phyloP scores from a whole-genome alignment of 2,797 vertebrate genomes.

The Acropternis orthonyx region DNA sequence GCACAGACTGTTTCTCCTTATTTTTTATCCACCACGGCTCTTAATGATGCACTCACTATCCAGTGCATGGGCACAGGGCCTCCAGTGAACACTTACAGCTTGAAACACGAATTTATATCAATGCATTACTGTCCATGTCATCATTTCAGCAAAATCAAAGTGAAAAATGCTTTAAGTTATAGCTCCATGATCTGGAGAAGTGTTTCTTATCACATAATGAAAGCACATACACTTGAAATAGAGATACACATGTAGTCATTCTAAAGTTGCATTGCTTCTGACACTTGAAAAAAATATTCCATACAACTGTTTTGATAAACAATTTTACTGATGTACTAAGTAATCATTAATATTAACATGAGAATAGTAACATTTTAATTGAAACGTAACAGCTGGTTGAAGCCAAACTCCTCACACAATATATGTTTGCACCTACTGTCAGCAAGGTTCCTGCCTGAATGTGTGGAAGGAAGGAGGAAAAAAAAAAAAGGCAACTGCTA shows the following conservation, averaged over 20 bases:
- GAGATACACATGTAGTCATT: rapidly evolving
- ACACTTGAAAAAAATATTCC: not conserved
- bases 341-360: not conserved
- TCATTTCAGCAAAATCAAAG: not conserved
- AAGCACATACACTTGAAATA: not conserved
- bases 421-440: not conserved
- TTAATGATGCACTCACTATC: not conserved
- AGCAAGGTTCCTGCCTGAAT: not conserved
- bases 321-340: not conserved
- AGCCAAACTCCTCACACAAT: not conserved
- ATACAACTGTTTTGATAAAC: not conserved
- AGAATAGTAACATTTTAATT: not conserved
- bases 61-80: not conserved
- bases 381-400: not conserved
- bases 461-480: not conserved
- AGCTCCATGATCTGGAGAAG: not conserved
- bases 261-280: not conserved
- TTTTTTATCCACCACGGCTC: slow-evolving; percentile 11
- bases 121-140: not conserved
- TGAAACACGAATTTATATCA: not conserved
- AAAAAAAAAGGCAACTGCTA: not conserved
- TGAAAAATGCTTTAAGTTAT: not conserved
- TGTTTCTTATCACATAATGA: not conserved
- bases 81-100: not conserved
- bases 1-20: not conserved